Base-by-base conservation (phyloP, 2,797 vertebrate genomes). In the Neostethus bicornis region DNA sequence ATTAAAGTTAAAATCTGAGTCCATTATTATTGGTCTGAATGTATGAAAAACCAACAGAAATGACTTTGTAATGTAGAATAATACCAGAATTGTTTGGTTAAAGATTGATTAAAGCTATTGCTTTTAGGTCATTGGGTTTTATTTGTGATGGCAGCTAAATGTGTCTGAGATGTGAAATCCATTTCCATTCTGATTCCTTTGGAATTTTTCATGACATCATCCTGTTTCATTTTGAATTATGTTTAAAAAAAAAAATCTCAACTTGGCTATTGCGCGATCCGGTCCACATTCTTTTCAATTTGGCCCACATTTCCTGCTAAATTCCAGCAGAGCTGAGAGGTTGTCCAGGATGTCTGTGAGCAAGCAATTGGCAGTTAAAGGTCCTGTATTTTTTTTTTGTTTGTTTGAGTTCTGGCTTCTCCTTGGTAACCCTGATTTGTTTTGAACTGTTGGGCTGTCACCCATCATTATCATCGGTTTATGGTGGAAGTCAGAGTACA, bases 391-490 rank as follows among this genome's bases (percentile, higher is more conserved):
- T n/a, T n/a, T n/a, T n/a, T n/a, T 59, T 43, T 13, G 20, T 13
- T 17, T 81, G 72, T 83, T 86, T 82, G 55, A 56, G 45, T 49
- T 38, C 38, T 21, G 50, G 71, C 77, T 71, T 73, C 43, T 17
- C 82, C 76, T 85, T 81, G 74, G 80, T 72, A 77, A 85, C 84
- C 21, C 12, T 57, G 24, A 35, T 77, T 70, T 32, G 53, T 70
- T 81, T 77, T 77, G 69, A 51, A 60, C 78, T 81, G 75, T 79
- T 73, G 70, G 46, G 10, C 53, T 5, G 42, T 83, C 69, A 77
- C 74, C 32, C 26, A 53, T 79, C 51, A 74, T 85, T 78, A 83
- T 75, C 68, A 62, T 66, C 28, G 17, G 52, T 54, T 52, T 28
- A 37, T 31, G 28, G 44, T 29, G 43, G 59, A 62, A 60, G 46